These are phyloP conservation scores for Mastigias papua DNA, from an alignment of 30 jellyfish, hydroid and myxozoan species.

Conservation along the genomic window DNA sequence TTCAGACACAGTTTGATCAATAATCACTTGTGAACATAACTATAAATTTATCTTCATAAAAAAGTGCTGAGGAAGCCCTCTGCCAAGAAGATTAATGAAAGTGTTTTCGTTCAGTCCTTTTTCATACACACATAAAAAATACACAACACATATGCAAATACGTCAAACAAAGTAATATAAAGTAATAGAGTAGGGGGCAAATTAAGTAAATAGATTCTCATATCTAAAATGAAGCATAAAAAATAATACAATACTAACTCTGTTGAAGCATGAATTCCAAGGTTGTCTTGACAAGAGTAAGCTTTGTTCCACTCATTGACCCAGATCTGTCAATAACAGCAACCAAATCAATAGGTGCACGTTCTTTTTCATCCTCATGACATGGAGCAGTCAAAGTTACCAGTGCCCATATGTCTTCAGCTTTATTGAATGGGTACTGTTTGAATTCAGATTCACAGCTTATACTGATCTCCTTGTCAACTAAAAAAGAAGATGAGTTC, in stretches of 20 bases:
- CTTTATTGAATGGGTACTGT: slow-evolving; percentile 69
- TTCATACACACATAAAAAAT: too few species aligned
- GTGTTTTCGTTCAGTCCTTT: too few species aligned
- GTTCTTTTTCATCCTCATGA: slow-evolving; percentile 57
- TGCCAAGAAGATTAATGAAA: too few species aligned
- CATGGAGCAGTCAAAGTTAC: slow-evolving; percentile 85
- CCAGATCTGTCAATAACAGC: slow-evolving; percentile 96
- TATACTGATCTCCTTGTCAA: slow-evolving; percentile 42
- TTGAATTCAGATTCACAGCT: slow-evolving; percentile 78
- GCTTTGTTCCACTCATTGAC: slow-evolving; percentile 88
- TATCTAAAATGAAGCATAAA: too few species aligned
- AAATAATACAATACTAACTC: slow-evolving; percentile 75
- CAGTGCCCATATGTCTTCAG: slow-evolving; percentile 83
- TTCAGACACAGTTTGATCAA: too few species aligned
- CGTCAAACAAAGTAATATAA: too few species aligned
- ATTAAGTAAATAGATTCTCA: too few species aligned
- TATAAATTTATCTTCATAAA: too few species aligned
- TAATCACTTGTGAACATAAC: too few species aligned
- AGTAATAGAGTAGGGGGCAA: too few species aligned
- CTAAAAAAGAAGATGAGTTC: not conserved
- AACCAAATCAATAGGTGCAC: slow-evolving; percentile 91
- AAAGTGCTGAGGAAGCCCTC: too few species aligned
- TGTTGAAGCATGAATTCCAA: slow-evolving; percentile 80
- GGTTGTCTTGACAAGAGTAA: slow-evolving; percentile 79
- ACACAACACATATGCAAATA: too few species aligned